Conservation (phyloP, 2,797 vertebrate genomes). For the Chelonia mydas region DNA sequence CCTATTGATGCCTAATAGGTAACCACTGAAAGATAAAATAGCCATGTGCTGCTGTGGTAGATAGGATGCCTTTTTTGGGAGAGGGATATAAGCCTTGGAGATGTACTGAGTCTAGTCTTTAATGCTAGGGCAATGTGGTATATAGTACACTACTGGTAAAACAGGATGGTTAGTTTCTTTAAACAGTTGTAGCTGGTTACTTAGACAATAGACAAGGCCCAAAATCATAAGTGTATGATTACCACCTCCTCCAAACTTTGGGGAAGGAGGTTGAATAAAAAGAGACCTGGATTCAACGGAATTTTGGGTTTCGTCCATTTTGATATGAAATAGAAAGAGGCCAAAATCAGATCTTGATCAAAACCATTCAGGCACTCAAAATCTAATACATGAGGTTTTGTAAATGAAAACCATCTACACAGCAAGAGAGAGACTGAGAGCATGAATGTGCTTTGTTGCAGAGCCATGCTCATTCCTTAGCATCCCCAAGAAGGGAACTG, state of each 20-base stretch:
- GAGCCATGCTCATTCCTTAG: background rate
- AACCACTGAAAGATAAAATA: background rate
- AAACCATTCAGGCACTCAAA: background rate
- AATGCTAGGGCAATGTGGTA: background rate
- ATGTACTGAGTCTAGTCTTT: background rate
- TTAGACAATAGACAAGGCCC: background rate
- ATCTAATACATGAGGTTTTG: background rate
- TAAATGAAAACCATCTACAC: background rate
- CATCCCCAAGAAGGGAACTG: background rate
- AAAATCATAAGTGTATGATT: background rate
- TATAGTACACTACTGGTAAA: background rate
- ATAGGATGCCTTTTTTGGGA: background rate
- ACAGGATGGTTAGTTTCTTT: background rate
- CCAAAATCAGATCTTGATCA: background rate
- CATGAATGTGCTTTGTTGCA: background rate
- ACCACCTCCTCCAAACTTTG: background rate
- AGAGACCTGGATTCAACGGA: background rate
- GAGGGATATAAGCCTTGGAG: background rate
- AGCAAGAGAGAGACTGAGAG: background rate
- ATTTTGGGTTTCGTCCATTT: background rate
- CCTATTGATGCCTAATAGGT: background rate
- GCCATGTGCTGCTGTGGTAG: background rate
- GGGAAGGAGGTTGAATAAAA: background rate
- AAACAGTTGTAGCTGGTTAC: fast-evolving
- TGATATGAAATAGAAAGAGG: background rate